Base-by-base conservation (phyloP, 2,797 vertebrate species). In the Sebastes matsubarae region DNA sequence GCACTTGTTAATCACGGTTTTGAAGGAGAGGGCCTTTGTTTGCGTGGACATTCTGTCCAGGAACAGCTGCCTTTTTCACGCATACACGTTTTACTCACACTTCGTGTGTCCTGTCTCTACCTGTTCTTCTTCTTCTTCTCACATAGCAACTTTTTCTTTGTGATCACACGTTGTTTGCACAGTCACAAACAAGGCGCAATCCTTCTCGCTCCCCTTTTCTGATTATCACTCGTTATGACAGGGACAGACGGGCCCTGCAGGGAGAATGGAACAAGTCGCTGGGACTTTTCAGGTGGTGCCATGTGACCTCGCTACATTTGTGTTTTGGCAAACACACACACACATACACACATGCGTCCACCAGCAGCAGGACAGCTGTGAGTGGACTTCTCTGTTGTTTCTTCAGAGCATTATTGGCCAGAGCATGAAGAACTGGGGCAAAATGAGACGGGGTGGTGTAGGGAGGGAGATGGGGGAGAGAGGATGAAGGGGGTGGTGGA, bases 201-300 rank as follows among this genome's bases (percentile, higher is more conserved):
- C 12, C 60, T 54, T 85, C 64, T 60, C 25, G 67, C 16, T 38
- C 24, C 24, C 30, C 16, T 59, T 63, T 74, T 75, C 60, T 88
- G 85, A 91, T 80, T 69, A 30, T 90, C 67, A 87, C 79, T 76
- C 3, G 46, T 78, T 82, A 72, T 88, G 87, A 91, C 79, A 50
- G 72, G 69, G 75, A 86, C 85, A 80, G 20, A 80, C 30, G 10
- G 80, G 69, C 77, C 78, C 72, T 80, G 30, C 65, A 73, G 75
- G 60, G 69, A 63, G 27, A 72, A 10, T 2, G 16, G 60, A 32
- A 72, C 75, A 67, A 77, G 82, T 88, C 79, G 54, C 59, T 74
- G 79, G 70, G 76, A 85, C 72, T 75, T 88, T 84, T 88, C 77
- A 91, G 89, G 89, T 88, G 70, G 69, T 52, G 68, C 54, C 25